Percentiles rank a stretch among this genome's conserved stretches.
Conservation (phyloP, 2,888 invertebrate species). For the Limenitis camilla region DNA sequence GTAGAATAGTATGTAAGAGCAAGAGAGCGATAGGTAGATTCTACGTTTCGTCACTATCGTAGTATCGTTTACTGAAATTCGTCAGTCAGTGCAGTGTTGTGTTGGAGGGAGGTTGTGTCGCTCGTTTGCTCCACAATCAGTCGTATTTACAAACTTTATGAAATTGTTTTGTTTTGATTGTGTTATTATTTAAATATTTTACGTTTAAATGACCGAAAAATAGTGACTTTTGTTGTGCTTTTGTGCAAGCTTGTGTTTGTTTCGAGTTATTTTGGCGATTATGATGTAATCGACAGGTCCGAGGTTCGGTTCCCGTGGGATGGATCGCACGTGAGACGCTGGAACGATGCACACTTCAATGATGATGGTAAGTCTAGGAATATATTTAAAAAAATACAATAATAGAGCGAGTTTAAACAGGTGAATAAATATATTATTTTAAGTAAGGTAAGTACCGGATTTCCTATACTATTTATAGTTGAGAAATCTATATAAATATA, state of each 20-base stretch:
- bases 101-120: conserved; percentile 32
- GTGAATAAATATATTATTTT: no score
- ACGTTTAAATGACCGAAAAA: conserved; percentile 22
- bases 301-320: conserved; percentile 56
- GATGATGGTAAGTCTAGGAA: conserved; percentile 58
- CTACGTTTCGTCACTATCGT: not conserved
- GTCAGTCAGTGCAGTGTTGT: conserved; percentile 50
- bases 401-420: not conserved
- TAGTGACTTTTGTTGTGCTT: conserved; percentile 19
- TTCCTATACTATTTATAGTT: no score
- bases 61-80: conserved; percentile 5
- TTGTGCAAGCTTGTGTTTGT: conserved; percentile 66
- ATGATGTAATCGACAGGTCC: conserved; percentile 60
- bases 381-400: conserved; percentile 20
- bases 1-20: conserved; percentile 31
- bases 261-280: conserved; percentile 61
- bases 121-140: conserved; percentile 33
- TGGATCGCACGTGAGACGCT: conserved; percentile 33
- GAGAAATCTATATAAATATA: no score
- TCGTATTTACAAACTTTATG: conserved; percentile 69
- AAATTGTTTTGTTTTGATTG: conserved; percentile 51
- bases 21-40: conserved; percentile 32
- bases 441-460: no score
- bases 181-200: conserved; percentile 22
- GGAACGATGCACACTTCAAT: conserved; percentile 66